phyloP scores from a whole-genome alignment of 53 echinoderm and acorn worm species.

The Echinometra lucunter region DNA sequence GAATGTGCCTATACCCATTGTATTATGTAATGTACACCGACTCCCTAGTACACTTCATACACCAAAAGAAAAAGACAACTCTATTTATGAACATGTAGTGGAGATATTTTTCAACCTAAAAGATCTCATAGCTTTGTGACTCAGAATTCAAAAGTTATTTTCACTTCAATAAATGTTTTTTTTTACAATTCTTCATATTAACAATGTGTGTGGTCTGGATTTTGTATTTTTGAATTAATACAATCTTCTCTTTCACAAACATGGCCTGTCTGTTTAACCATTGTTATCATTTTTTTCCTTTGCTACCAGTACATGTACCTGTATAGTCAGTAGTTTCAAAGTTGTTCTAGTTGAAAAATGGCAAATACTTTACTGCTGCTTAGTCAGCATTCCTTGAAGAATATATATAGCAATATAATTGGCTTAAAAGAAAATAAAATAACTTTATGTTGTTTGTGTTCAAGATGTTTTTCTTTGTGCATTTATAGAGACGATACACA shows the following conservation, averaged over 20 bases:
- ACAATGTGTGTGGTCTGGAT: too few species aligned
- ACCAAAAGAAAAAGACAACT: neutral
- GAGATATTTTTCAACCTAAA: neutral
- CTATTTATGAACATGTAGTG: neutral
- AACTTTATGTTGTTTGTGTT: neutral
- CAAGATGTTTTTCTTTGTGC: neutral
- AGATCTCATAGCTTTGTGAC: neutral
- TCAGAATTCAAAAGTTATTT: neutral
- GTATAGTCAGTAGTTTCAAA: too few species aligned
- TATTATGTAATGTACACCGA: neutral
- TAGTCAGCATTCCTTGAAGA: too few species aligned
- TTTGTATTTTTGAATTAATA: too few species aligned
- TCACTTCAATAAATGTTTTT: neutral
- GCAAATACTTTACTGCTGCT: too few species aligned
- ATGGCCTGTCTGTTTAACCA: too few species aligned
- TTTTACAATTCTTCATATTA: neutral
- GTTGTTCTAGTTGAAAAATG: too few species aligned
- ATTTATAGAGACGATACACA: too few species aligned
- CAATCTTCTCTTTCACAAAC: too few species aligned
- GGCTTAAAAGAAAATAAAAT: neutral
- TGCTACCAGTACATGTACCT: too few species aligned
- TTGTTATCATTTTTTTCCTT: too few species aligned
- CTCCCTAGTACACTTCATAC: neutral
- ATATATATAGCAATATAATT: neutral
- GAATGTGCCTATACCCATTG: slow-evolving; percentile 10